Evolutionary conservation across 2,888 invertebrate genomes (phyloP).

Genomic region (Cylindroiulus punctatus): DNA sequence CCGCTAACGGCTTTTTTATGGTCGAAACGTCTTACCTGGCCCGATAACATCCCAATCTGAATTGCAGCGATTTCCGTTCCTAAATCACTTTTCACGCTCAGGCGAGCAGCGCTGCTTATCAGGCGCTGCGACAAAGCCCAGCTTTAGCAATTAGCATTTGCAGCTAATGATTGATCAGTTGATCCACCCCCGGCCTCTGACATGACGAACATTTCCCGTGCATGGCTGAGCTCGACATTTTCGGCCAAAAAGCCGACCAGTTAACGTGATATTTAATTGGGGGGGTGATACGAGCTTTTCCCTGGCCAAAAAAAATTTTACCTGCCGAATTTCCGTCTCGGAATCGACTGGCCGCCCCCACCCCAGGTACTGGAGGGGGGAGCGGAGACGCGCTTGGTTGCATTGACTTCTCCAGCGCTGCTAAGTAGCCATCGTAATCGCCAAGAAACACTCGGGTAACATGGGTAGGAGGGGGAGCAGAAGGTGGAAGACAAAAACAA

Average conservation of each 20-base stretch:
- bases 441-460: slow-evolving; percentile 46
- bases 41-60: not conserved
- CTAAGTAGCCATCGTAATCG: slow-evolving; percentile 52
- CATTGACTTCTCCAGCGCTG: slow-evolving; percentile 21
- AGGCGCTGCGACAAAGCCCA: not conserved
- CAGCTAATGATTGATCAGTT: slow-evolving; percentile 16
- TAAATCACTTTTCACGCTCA: slow-evolving; percentile 22
- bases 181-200: not conserved
- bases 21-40: not conserved
- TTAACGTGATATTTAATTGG: not conserved
- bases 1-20: slow-evolving; percentile 33
- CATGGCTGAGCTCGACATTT: slow-evolving; percentile 37
- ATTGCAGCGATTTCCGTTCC: not conserved
- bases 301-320: not conserved
- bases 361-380: not conserved
- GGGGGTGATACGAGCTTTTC: not conserved
- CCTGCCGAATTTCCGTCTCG: not conserved
- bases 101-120: not conserved
- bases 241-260: not conserved
- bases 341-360: slow-evolving; percentile 27
- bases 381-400: slow-evolving; percentile 54
- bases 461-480: slow-evolving; percentile 54
- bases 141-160: slow-evolving; percentile 11
- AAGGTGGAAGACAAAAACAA: slow-evolving; percentile 49
- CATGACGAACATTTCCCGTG: slow-evolving; percentile 48